These are phyloP conservation scores for Platyscapa corneri DNA, from an alignment of 1,140 invertebrate genomes.

Conservation along the genomic window DNA sequence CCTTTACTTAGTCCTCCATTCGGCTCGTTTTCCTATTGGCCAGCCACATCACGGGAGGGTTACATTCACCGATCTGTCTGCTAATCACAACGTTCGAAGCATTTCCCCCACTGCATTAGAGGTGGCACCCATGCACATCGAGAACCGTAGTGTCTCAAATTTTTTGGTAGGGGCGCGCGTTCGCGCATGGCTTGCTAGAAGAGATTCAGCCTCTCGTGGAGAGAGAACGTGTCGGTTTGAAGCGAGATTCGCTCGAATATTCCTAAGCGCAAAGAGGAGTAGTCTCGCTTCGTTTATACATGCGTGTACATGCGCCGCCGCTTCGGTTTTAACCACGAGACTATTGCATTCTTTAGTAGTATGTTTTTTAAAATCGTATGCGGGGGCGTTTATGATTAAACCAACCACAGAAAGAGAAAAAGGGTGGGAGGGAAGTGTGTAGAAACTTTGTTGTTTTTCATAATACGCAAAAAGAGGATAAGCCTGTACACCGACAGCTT, in stretches of 20 bases:
- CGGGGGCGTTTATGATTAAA: not conserved
- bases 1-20: not conserved
- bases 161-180: conserved; percentile 9
- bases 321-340: not conserved
- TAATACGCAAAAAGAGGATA: conserved; percentile 1
- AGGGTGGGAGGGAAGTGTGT: not conserved
- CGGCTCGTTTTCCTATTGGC: conserved; percentile 5
- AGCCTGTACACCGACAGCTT: not conserved
- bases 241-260: not conserved
- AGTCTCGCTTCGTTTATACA: conserved; percentile 22
- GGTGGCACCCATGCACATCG: not conserved
- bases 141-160: not conserved
- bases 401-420: not conserved
- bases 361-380: not conserved
- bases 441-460: not conserved
- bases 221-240: not conserved
- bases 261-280: not conserved
- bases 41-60: not conserved
- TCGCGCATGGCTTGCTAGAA: not conserved
- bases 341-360: not conserved
- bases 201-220: not conserved
- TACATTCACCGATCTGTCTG: not conserved
- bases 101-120: not conserved
- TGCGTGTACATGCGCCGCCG: not conserved
- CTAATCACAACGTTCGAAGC: not conserved